These are phyloP conservation scores for Latrodectus elegans DNA, from an alignment of 2,888 invertebrate species.

Conservation along the genomic window DNA sequence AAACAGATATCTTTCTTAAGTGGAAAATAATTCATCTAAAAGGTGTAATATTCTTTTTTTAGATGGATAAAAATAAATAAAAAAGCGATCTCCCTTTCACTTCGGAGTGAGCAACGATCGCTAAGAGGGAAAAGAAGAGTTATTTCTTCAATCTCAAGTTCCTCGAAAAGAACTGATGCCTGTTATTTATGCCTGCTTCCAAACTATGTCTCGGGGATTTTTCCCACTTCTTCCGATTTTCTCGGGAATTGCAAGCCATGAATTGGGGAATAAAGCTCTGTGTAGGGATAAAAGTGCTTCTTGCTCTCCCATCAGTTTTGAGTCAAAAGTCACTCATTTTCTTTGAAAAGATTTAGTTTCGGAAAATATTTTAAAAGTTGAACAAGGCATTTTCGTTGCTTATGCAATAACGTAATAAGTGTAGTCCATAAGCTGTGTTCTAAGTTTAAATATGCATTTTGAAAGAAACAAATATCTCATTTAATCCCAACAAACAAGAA, in stretches of 20 bases:
- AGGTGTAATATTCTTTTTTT: background rate
- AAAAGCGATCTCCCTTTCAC: background rate
- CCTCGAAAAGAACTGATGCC: background rate
- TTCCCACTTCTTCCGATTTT: background rate
- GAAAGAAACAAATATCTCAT: too few species aligned
- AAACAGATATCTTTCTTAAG: too few species aligned
- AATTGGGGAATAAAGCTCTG: background rate
- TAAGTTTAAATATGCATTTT: too few species aligned
- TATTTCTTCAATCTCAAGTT: background rate
- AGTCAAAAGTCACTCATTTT: too few species aligned
- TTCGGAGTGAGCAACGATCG: background rate
- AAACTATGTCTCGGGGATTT: background rate
- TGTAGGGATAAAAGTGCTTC: too few species aligned
- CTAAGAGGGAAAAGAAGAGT: background rate
- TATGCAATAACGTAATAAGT: too few species aligned
- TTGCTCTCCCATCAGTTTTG: too few species aligned
- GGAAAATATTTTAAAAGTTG: too few species aligned
- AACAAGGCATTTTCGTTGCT: too few species aligned
- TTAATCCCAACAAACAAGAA: too few species aligned
- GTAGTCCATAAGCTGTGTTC: too few species aligned
- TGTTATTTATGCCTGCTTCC: background rate
- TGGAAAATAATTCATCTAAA: background rate
- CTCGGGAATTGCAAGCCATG: background rate
- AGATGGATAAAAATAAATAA: background rate
- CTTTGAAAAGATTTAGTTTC: too few species aligned